Conservation (phyloP, 2,797 vertebrate genomes). For the Enteromius unitaeniatus region DNA sequence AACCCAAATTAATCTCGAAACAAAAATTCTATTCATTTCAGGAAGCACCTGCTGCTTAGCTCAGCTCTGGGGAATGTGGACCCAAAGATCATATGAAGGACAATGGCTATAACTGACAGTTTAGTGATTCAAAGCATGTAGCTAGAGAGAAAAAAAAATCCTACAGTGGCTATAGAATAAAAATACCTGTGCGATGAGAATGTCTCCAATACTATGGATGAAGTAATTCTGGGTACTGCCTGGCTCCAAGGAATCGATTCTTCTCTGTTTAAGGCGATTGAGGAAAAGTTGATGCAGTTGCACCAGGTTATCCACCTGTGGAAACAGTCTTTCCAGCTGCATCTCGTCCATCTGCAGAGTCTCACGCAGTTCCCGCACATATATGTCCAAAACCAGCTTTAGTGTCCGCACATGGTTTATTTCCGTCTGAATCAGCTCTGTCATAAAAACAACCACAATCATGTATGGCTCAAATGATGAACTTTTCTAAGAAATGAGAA, state of each 20-base stretch:
- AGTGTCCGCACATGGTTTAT: slow-evolving; percentile 90
- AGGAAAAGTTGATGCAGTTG: slow-evolving; percentile 83
- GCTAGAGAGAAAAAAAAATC: not conserved
- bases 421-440: slow-evolving; percentile 95
- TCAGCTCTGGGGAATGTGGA: slow-evolving; percentile 24
- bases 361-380: slow-evolving; percentile 81
- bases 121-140: not conserved
- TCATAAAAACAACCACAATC: not conserved
- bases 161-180: not conserved
- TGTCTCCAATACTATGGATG: slow-evolving; percentile 85
- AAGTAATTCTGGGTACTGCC: slow-evolving; percentile 83
- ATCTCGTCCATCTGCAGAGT: slow-evolving; percentile 78
- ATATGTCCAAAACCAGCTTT: slow-evolving; percentile 89
- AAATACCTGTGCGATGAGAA: slow-evolving; percentile 87
- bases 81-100: slow-evolving; percentile 18
- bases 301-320: slow-evolving; percentile 79
- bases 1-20: not conserved
- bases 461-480: not conserved
- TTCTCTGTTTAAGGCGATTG: slow-evolving; percentile 78
- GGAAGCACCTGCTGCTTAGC: slow-evolving; percentile 25
- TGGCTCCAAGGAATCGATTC: slow-evolving; percentile 79
- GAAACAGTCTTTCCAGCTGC: slow-evolving; percentile 81
- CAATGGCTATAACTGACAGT: slow-evolving; percentile 9
- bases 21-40: slow-evolving; percentile 7
- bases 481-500: not conserved